Evolutionary conservation across 2,113 vertebrate genomes (phyloP), one percentile per base, ranked within the genome.

Genomic region (Boleophthalmus pectinirostris): DNA sequence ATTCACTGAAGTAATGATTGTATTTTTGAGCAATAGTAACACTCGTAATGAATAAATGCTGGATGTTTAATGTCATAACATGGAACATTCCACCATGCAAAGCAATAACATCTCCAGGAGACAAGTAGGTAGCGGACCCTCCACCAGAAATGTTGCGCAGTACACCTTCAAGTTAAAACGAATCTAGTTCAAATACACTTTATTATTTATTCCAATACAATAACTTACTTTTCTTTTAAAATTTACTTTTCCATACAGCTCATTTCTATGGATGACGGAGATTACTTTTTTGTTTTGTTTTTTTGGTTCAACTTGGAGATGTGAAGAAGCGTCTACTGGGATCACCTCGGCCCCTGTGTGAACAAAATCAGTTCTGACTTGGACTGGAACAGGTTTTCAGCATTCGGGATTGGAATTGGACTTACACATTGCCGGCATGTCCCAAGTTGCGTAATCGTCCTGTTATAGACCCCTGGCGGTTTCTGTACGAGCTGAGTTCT

Each of bases 251-350:
- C 13, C 23, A 25, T 25, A 56, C n/a, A 56, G n/a, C 8, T 21
- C n/a, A 23, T 21, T 23, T n/a, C 21, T 11, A 12, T 21, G 9
- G 53, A 49, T n/a, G 51, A 7, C 51, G 8, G 20, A 9, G n/a
- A n/a, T n/a, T n/a, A n/a, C n/a, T n/a, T n/a, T n/a, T n/a, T n/a
- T n/a, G 53, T 3, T 9, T 2, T 23, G 21, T 21, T 56, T 56
- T 11, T 21, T 60, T 58, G 25, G 10, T 58, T 92, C 84, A 93
- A 68, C 66, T 92, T 46, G 90, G 92, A 0, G 92, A 92, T 0
- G 92, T 88, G 81, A 94, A 94, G 80, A 94, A 93, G 56, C 83
- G 91, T 61, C 74, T 86, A 1, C 74, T 76, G 0, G 73, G 65
- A 29, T 91, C 85, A 13, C 70, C 63, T 78, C 12, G 83, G 53